These are phyloP conservation scores for Xestobium rufovillosum DNA, from an alignment of 2,888 invertebrate species.

Conservation along the genomic window DNA sequence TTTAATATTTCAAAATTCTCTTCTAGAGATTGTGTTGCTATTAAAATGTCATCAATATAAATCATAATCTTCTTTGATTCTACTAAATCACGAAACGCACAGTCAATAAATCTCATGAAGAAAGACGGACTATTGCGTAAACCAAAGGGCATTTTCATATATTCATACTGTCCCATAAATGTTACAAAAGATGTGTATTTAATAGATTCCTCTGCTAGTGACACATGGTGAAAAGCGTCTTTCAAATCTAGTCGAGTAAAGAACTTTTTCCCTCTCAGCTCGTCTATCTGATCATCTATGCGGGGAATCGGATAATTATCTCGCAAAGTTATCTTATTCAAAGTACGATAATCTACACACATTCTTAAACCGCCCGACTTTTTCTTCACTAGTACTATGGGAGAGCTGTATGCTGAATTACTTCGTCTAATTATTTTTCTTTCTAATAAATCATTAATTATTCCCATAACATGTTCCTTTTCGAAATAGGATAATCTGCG, in stretches of 20 bases:
- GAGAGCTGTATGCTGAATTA: conserved; percentile 26
- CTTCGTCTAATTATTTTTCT: conserved; percentile 27
- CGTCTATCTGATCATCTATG: conserved; percentile 29
- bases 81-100: conserved; percentile 21
- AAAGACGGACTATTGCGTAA: conserved; percentile 23
- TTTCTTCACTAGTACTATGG: conserved; percentile 25
- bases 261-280: conserved; percentile 24
- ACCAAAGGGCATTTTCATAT: conserved; percentile 30
- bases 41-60: conserved; percentile 25
- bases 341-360: conserved; percentile 27
- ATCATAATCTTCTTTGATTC: conserved; percentile 16
- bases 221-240: conserved; percentile 30
- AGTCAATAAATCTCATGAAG: conserved; percentile 18
- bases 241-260: conserved; percentile 30
- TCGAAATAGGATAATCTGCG: conserved; percentile 22
- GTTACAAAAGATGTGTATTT: conserved; percentile 31
- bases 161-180: conserved; percentile 29
- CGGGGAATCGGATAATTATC: conserved; percentile 25
- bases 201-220: conserved; percentile 23
- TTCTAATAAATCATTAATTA: conserved; percentile 20
- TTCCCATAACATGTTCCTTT: conserved; percentile 16
- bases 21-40: conserved; percentile 20
- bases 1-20: conserved; percentile 19
- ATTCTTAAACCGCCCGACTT: conserved; percentile 25
- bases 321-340: conserved; percentile 25